Conservation (phyloP, 2,113 vertebrate species). For the Hypomesus transpacificus region DNA sequence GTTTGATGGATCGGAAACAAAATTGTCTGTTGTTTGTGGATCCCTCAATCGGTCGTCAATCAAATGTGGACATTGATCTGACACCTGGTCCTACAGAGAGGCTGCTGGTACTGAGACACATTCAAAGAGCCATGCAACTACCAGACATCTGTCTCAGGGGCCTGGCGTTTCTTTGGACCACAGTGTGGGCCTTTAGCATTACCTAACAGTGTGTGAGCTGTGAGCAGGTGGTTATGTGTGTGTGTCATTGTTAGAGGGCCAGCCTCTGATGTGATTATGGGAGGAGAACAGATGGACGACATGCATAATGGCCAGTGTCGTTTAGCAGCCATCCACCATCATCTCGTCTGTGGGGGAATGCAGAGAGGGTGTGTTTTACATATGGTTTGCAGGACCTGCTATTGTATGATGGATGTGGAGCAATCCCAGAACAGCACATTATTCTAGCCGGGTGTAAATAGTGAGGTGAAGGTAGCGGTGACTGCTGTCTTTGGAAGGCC, state of each 20-base stretch:
- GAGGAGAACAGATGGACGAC: conserved; percentile 55
- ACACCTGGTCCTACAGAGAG: not conserved
- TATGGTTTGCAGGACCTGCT: conserved; percentile 45
- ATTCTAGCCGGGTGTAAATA: conserved; percentile 38
- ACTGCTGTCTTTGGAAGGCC: conserved; percentile 41
- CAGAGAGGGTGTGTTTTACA: conserved; percentile 37
- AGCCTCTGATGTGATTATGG: conserved; percentile 43
- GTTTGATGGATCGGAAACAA: conserved; percentile 40
- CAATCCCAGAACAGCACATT: conserved; percentile 47
- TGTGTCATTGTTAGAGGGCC: conserved; percentile 36
- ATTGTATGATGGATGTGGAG: conserved; percentile 54
- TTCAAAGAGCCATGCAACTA: not conserved
- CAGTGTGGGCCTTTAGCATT: conserved; percentile 19
- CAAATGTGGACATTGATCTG: conserved; percentile 19
- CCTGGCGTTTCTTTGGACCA: not conserved
- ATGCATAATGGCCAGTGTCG: conserved; percentile 32
- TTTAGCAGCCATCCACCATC: conserved; percentile 30
- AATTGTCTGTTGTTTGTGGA: conserved; percentile 29
- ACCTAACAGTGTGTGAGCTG: conserved; percentile 9
- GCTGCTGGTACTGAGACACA: not conserved
- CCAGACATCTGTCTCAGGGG: conserved; percentile 16
- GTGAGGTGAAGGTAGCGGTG: conserved; percentile 35
- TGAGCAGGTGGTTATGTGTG: conserved; percentile 49
- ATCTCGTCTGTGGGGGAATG: conserved; percentile 23
- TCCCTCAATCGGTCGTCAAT: conserved; percentile 25